Base-by-base conservation (phyloP, 1,140 invertebrate genomes). In the Andricus grossulariae region DNA sequence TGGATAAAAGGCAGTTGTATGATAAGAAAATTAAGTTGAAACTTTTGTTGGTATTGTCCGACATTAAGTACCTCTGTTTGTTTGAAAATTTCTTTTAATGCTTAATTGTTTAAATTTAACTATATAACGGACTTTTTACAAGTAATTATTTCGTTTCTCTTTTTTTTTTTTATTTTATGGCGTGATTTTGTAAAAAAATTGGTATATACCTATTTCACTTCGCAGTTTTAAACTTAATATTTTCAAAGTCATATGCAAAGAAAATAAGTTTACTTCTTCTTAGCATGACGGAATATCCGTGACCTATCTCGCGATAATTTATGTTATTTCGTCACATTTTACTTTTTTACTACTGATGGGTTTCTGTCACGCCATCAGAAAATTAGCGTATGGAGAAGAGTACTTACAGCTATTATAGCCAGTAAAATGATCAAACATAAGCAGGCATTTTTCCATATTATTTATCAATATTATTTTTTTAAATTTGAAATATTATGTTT, bases 241-340 rank as follows among this genome's bases (percentile, higher is more conserved):
- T 39, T 66, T 39, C 39, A 2, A 5, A 66, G 21, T 16, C n/a
- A 66, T 32, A 66, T 66, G 25, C 25, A 16, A 16, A 66, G 25
- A 6, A 15, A 45, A 45, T 45, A 66, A 66, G 25, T 66, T 66
- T 66, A 66, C n/a, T 66, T 66, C 57, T 66, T 39, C 57, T 39
- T 39, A 45, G 25, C 25, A 66, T 32, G 12, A 66, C 32, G 25
- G 16, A 66, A 66, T 45, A 45, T 66, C 60, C 60, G 60, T 66
- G 60, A 66, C 60, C 25, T 66, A 66, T 66, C 60, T 66, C 60
- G 3, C 25, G n/a, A 66, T 32, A 66, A 66, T 66, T 66, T 66
- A 66, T 39, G 32, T 39, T 66, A 66, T 66, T 66, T 66, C 21
- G 60, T 66, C 60, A 66, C 45, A 66, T 39, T 66, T 66, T 66